phyloP scores from a whole-genome alignment of 2,888 invertebrate species.

The Sphecodes monilicornis region DNA sequence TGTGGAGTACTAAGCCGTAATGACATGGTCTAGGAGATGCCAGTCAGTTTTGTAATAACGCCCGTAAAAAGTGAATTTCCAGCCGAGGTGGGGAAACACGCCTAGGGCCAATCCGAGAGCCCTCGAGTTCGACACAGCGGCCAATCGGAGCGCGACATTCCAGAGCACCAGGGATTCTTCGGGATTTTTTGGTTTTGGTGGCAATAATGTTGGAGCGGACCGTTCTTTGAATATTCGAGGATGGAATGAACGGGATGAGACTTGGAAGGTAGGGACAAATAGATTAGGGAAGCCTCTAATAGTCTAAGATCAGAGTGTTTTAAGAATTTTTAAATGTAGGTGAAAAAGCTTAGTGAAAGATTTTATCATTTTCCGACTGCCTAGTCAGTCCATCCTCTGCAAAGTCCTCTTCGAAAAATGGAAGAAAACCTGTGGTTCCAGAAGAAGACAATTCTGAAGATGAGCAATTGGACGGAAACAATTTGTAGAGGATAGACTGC shows the following conservation, averaged over 20 bases:
- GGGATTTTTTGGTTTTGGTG: slow-evolving; percentile 3
- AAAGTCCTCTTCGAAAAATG: no score
- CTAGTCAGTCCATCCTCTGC: no score
- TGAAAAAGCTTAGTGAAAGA: no score
- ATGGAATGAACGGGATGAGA: background rate
- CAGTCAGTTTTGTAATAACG: slow-evolving; percentile 84
- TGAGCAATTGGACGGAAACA: no score
- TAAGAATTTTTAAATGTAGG: no score
- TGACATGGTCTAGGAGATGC: slow-evolving; percentile 84
- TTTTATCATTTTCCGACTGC: no score
- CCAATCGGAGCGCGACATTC: slow-evolving; percentile 82
- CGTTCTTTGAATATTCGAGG: background rate
- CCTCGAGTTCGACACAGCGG: slow-evolving; percentile 58
- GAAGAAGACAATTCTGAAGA: no score
- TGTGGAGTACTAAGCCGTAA: slow-evolving; percentile 83
- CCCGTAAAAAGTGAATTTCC: slow-evolving; percentile 84
- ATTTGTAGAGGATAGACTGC: no score
- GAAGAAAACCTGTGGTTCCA: no score
- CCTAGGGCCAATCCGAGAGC: slow-evolving; percentile 79
- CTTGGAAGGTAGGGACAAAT: no score
- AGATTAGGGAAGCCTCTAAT: no score
- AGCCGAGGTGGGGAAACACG: slow-evolving; percentile 82
- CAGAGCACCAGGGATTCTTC: slow-evolving; percentile 66
- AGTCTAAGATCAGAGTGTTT: no score
- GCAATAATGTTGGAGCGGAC: background rate